These are phyloP conservation scores for Apocheima hispidaria DNA, from an alignment of 2,888 invertebrate species.

Conservation along the genomic window DNA sequence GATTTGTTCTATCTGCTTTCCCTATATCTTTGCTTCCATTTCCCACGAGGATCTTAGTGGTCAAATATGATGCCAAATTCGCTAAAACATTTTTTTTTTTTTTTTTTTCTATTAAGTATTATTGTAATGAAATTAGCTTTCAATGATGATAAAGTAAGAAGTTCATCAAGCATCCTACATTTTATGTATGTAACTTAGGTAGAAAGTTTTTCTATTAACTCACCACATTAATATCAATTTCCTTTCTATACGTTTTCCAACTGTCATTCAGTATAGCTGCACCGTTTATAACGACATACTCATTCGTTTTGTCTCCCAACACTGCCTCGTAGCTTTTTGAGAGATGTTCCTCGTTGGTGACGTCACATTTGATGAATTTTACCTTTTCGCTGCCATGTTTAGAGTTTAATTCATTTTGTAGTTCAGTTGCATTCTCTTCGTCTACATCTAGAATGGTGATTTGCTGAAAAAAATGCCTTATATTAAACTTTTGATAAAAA, in stretches of 20 bases:
- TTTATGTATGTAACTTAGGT: neutral
- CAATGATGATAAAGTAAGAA: no score
- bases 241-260: slow-evolving; percentile 52
- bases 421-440: slow-evolving; percentile 43
- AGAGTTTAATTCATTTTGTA: slow-evolving; percentile 53
- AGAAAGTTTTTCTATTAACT: slow-evolving; percentile 21
- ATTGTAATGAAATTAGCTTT: no score
- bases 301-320: slow-evolving; percentile 44
- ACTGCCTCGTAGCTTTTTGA: slow-evolving; percentile 48
- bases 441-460: slow-evolving; percentile 58
- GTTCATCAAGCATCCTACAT: neutral
- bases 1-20: no score
- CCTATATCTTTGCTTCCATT: no score
- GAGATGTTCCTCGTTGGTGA: slow-evolving; percentile 54
- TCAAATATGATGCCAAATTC: no score
- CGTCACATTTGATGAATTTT: slow-evolving; percentile 60
- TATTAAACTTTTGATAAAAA: neutral
- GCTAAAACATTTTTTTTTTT: no score
- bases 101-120: no score
- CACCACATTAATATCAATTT: slow-evolving; percentile 58
- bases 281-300: slow-evolving; percentile 61
- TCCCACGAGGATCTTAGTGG: no score
- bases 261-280: slow-evolving; percentile 52
- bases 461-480: slow-evolving; percentile 44
- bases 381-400: slow-evolving; percentile 50